Conservation (phyloP, 2,888 invertebrate species). For the Pristionchus exspectatus region DNA sequence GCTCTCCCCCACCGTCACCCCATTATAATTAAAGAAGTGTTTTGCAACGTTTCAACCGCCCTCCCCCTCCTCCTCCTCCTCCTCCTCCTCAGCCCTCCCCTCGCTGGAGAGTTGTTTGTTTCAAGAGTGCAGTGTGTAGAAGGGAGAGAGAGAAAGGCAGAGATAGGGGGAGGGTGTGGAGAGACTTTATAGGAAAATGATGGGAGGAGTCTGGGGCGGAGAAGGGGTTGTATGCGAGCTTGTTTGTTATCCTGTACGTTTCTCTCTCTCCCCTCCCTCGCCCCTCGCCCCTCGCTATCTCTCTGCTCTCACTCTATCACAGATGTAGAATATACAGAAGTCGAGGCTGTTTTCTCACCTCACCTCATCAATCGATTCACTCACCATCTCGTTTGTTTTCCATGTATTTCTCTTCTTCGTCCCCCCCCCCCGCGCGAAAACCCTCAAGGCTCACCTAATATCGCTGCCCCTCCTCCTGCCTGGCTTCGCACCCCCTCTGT, state of each 20-base stretch:
- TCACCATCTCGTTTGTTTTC: neutral
- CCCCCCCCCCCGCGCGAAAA: neutral
- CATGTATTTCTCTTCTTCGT: neutral
- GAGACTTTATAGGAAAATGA: slow-evolving; percentile 28
- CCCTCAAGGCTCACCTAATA: neutral
- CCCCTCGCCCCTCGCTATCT: neutral
- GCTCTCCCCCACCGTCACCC: too few relatives aligned
- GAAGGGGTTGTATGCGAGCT: neutral
- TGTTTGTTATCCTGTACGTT: slow-evolving; percentile 31
- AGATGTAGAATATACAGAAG: slow-evolving; percentile 20
- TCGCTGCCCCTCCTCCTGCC: neutral
- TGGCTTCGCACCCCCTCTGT: neutral
- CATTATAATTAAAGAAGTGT: slow-evolving; percentile 2
- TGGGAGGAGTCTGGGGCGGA: neutral
- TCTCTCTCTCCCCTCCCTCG: neutral
- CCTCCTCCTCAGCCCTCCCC: neutral
- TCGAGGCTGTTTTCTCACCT: neutral
- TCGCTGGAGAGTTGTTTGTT: slow-evolving; percentile 31
- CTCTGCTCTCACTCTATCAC: neutral
- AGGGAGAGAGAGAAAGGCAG: neutral
- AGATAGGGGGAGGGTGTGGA: neutral
- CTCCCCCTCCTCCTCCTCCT: neutral
- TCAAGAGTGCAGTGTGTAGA: neutral
- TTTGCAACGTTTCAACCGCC: slow-evolving; percentile 17
- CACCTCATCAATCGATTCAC: neutral